Evolutionary conservation across 2,113 vertebrate species (phyloP), one percentile per base, ranked within the genome.

Genomic region (Aramus guarauna): DNA sequence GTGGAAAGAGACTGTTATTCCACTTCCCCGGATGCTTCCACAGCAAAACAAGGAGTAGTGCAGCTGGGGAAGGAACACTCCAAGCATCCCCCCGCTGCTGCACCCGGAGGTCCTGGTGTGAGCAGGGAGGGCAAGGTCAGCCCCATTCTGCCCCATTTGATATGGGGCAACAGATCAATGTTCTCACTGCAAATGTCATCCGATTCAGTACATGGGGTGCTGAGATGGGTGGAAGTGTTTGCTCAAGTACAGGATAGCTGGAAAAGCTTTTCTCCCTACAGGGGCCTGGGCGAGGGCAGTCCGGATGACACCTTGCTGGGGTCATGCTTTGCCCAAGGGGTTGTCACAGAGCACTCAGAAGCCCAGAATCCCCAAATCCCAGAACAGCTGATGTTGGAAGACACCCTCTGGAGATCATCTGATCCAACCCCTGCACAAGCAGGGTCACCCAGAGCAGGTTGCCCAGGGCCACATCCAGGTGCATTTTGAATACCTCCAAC

Each of bases 131-230:
- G 23, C 34, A 37, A 43, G 50, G 29, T 27, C 75, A 85, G 50
- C 15, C 47, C 36, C n/a, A 15, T 71, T 63, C 58, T 81, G 41
- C 7, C 26, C 45, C 20, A 22, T 34, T 21, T 37, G 29, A 9
- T 12, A 36, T 37, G 32, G 48, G 27, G 8, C 22, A 56, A 9
- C 37, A 66, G 43, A n/a, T 18, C 41, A 50, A 2, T 0, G 0
- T 72, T 41, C n/a, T 74, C 9, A 0, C 30, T 27, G 64, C 39
- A 50, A 12, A 32, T 26, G 16, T 67, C 15, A 50, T 23, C 55
- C 41, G 36, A 0, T 45, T 80, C 77, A 20, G 16, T 7, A 10
- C 11, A 2, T 6, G 30, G 17, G 22, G 4, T 21, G 5, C 45
- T 24, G 41, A 62, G 50, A 18, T 9, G 45, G 19, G 12, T 13